Evolutionary conservation across 2,113 vertebrate genomes (phyloP).

Genomic region (Mystacornis crossleyi): DNA sequence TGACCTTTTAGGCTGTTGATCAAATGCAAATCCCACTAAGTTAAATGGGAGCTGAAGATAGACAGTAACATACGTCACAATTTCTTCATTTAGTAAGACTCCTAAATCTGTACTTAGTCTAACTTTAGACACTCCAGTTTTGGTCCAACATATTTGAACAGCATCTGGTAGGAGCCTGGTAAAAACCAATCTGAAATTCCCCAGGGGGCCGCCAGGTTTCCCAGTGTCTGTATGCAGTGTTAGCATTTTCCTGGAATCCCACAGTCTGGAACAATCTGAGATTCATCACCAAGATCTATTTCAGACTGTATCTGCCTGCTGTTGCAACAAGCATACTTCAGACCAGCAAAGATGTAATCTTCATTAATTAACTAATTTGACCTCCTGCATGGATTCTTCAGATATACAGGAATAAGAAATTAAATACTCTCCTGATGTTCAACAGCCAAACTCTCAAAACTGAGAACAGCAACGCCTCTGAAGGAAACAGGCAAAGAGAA

Average conservation of each 20-base stretch:
- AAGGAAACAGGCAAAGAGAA: background rate
- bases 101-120: constrained; percentile 54
- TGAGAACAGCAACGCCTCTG: background rate
- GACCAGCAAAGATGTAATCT: background rate
- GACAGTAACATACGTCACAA: constrained; percentile 2
- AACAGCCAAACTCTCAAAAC: background rate
- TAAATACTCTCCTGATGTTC: background rate
- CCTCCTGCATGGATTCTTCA: background rate
- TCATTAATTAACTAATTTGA: constrained; percentile 27
- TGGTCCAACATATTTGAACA: constrained; percentile 11
- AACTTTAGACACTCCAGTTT: constrained; percentile 51
- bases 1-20: constrained; percentile 51
- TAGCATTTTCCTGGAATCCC: background rate
- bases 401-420: background rate
- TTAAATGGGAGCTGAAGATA: constrained; percentile 44
- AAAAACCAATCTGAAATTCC: background rate
- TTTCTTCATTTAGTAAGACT: constrained; percentile 52
- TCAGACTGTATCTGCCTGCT: background rate
- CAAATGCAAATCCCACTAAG: constrained; percentile 38
- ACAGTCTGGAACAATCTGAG: background rate
- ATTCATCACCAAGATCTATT: background rate
- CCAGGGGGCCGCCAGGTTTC: background rate
- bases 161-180: background rate
- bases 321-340: background rate
- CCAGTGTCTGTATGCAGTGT: background rate